Evolutionary conservation across 2,113 vertebrate genomes (phyloP), one percentile per base, ranked within the genome.

Genomic region (Mustela lutreola): DNA sequence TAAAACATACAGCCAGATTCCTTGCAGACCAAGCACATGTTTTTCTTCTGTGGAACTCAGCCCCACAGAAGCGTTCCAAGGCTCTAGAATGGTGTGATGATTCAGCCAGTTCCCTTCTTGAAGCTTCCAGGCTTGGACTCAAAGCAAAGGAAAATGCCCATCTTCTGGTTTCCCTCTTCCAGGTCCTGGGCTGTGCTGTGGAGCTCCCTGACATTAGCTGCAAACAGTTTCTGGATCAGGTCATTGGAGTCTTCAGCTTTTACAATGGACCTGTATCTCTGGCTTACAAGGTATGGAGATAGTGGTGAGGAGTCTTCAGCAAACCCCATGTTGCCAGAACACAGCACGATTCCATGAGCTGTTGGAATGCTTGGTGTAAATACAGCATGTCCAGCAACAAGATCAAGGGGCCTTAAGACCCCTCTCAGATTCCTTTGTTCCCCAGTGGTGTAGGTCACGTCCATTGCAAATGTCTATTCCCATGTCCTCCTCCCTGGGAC

Each of bases 221-320:
- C 70, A 98, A 93, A 26, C 98, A 97, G n/a, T 98, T 99, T 28
- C 98, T 99, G 98, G 98, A 99, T 91, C 99, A 99, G 97, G 98
- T 99, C 4, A 99, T 99, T 7, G 98, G 99, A 83, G 99, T 99
- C 83, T 99, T 99, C 94, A 98, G 98, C 87, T 99, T 99, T 98
- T 99, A 99, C 98, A 98, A 99, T 0, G 99, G 99, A 2, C 98
- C 99, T 0, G 98, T 99, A 65, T 98, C 97, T 11, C 96, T 56
- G 3, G 99, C 99, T 4, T 99, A 99, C 97, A 26, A 86, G 99
- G 99, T 99, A 98, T 28, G 11, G 83, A 11, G 21, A 26, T 2
- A 2, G n/a, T 2, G 1, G n/a, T 2, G 16, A n/a, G 36, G 45
- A 11, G 26, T 7, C 36, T 12, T 24, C 7, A 48, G 71, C n/a